Conservation (phyloP, 2,888 invertebrate genomes). For the Emmelina monodactyla region DNA sequence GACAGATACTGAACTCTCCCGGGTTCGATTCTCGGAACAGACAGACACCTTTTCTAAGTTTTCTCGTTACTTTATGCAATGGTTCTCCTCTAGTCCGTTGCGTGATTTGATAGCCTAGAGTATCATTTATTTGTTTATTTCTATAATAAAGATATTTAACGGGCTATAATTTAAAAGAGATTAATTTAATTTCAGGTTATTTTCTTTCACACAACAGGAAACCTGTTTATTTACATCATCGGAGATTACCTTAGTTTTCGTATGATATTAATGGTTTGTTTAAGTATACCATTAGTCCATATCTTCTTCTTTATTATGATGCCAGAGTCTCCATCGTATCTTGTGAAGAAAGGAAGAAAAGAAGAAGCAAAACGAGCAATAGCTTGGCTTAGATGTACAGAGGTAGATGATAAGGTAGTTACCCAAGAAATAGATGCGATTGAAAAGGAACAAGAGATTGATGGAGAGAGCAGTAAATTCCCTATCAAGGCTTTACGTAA, state of each 20-base stretch:
- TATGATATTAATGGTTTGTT: slow-evolving; percentile 31
- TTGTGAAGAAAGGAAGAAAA: slow-evolving; percentile 47
- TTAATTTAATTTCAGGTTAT: slow-evolving; percentile 1
- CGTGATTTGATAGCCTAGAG: too few species aligned
- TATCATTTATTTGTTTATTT: too few species aligned
- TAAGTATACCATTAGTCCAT: slow-evolving; percentile 50
- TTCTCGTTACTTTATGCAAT: too few species aligned
- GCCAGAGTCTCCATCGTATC: slow-evolving; percentile 69
- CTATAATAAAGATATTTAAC: too few species aligned
- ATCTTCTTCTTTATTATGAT: slow-evolving; percentile 51
- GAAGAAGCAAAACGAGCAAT: slow-evolving; percentile 33
- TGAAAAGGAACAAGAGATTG: slow-evolving; percentile 33
- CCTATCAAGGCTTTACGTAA: slow-evolving; percentile 40
- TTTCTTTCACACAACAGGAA: not conserved
- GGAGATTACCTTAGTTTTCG: not conserved
- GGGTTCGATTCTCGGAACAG: too few species aligned
- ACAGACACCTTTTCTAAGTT: too few species aligned
- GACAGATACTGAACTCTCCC: too few species aligned
- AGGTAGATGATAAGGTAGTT: slow-evolving; percentile 26
- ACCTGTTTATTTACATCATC: not conserved
- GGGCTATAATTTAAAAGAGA: too few species aligned
- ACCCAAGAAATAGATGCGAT: slow-evolving; percentile 32
- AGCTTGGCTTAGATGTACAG: slow-evolving; percentile 45
- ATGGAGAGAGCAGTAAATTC: slow-evolving; percentile 33
- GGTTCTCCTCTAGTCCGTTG: too few species aligned